phyloP scores from a whole-genome alignment of 1,140 invertebrate genomes.

The Zaprionus vittiger region DNA sequence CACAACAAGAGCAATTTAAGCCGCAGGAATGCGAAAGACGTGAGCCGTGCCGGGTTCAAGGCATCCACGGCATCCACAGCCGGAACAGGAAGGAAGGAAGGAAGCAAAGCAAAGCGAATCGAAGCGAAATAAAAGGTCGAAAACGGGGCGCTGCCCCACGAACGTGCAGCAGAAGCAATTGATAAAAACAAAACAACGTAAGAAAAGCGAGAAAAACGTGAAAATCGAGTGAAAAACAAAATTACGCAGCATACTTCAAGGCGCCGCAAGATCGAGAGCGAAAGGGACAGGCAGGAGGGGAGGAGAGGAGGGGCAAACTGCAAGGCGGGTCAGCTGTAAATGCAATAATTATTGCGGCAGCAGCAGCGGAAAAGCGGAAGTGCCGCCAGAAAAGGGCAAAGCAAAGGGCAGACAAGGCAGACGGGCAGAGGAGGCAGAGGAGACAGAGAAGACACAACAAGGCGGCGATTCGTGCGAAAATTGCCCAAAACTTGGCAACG shows the following conservation, averaged over 20 bases:
- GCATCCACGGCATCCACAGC: conserved; percentile 29
- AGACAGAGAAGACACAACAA: conserved; percentile 30
- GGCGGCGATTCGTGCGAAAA: conserved; percentile 47
- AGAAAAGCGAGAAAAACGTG: conserved; percentile 47
- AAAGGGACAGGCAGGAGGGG: background rate
- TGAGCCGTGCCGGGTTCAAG: conserved; percentile 23
- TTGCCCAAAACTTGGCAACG: conserved; percentile 49
- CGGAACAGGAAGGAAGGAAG: conserved; percentile 54
- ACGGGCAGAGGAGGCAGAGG: background rate
- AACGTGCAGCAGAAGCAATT: conserved; percentile 9
- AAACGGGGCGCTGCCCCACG: conserved; percentile 11
- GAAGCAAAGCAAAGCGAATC: conserved; percentile 52
- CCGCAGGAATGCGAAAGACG: conserved; percentile 71
- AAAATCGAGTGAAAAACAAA: conserved; percentile 45
- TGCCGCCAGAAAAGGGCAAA: conserved; percentile 10
- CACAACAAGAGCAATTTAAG: conserved; percentile 81
- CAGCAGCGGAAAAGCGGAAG: conserved; percentile 47
- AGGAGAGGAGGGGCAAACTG: background rate
- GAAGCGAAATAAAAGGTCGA: conserved; percentile 58
- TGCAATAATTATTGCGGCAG: conserved; percentile 53
- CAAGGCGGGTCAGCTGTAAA: background rate
- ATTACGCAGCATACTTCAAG: conserved; percentile 34
- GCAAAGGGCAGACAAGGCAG: background rate
- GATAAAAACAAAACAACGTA: conserved; percentile 65
- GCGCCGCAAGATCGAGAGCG: background rate